Conservation (phyloP, 2,113 vertebrate genomes). For the Felis catus region F.catus_Fca126_mat1.0 CM031412.1:182003001-182003500, state of each 20-base stretch:
- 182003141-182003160: too few relatives aligned
- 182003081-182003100: too few relatives aligned
- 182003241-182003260: not conserved
- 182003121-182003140: too few relatives aligned
- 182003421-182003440: not conserved
- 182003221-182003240: not conserved
- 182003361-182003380: not conserved
- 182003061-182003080: too few relatives aligned
- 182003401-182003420: not conserved
- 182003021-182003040: too few relatives aligned
- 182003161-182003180: too few relatives aligned
- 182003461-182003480: not conserved
- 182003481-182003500: not conserved
- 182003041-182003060: too few relatives aligned
- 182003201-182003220: not conserved
- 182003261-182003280: not conserved
- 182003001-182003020: too few relatives aligned
- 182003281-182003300: not conserved
- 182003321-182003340: not conserved
- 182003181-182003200: not conserved
- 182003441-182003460: not conserved
- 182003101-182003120: too few relatives aligned
- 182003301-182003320: not conserved
- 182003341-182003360: not conserved
- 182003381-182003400: not conserved